Conservation (phyloP, 2,797 vertebrate species). For the Pampus argenteus region DNA sequence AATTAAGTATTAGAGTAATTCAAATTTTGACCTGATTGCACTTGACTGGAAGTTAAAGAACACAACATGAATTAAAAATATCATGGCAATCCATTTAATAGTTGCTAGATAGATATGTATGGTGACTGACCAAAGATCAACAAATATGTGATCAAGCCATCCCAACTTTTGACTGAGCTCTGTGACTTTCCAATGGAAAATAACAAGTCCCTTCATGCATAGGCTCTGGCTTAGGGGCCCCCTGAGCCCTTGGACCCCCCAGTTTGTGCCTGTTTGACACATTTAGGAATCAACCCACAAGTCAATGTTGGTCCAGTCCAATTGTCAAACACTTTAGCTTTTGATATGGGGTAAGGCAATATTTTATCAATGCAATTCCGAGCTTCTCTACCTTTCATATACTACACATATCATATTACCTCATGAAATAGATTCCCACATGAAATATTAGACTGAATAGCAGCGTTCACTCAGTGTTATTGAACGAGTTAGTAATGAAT, state of each 20-base stretch:
- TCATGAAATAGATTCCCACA: conserved; percentile 52
- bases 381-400: conserved; percentile 29
- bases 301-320: conserved; percentile 18
- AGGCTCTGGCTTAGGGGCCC: background rate
- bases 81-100: too few species aligned
- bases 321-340: conserved; percentile 41
- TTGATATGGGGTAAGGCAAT: conserved; percentile 47
- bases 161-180: background rate
- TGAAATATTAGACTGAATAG: conserved; percentile 57
- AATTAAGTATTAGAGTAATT: too few species aligned
- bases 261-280: too few species aligned
- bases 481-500: conserved; percentile 54
- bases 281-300: background rate
- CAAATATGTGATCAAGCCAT: background rate
- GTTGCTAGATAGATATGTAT: too few species aligned
- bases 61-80: too few species aligned
- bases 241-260: background rate
- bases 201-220: background rate
- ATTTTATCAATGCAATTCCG: conserved; percentile 60
- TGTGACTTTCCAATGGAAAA: background rate
- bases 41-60: too few species aligned
- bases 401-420: conserved; percentile 45
- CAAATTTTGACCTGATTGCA: too few species aligned
- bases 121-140: background rate
- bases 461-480: conserved; percentile 48